Evolutionary conservation across 2,888 invertebrate species (phyloP).

Genomic region (Polydrusus tereticollis): DNA sequence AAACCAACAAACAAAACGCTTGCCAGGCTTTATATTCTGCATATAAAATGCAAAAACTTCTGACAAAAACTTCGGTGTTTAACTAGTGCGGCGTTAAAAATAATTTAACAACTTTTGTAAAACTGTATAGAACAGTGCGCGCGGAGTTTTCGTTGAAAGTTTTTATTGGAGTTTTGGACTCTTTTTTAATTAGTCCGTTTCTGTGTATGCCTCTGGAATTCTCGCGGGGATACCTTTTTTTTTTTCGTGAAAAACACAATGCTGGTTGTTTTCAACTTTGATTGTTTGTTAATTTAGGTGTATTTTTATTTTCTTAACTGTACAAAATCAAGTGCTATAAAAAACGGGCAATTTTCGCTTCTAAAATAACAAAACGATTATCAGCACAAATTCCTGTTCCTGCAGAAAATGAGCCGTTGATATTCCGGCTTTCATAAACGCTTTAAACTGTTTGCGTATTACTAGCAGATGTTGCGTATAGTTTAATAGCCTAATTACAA

Average conservation of each 20-base stretch:
- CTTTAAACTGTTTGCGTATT: too few relatives aligned
- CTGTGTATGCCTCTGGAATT: slow-evolving; percentile 1
- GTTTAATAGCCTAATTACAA: too few relatives aligned
- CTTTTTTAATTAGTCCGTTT: slow-evolving; percentile 41
- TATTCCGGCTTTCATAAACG: too few relatives aligned
- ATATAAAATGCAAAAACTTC: slow-evolving; percentile 34
- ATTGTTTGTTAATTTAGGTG: background rate
- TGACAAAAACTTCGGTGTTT: slow-evolving; percentile 34
- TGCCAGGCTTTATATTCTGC: slow-evolving; percentile 27
- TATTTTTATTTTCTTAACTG: background rate
- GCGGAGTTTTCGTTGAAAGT: slow-evolving; percentile 29
- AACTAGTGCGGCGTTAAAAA: slow-evolving; percentile 42
- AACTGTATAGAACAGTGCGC: slow-evolving; percentile 16
- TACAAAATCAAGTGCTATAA: too few relatives aligned
- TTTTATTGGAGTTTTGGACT: slow-evolving; percentile 34
- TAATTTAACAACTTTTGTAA: slow-evolving; percentile 41
- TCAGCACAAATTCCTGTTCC: too few relatives aligned
- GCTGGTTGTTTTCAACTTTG: background rate
- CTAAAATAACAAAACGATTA: too few relatives aligned
- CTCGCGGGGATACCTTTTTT: background rate
- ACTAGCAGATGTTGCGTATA: too few relatives aligned
- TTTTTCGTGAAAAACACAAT: slow-evolving; percentile 1
- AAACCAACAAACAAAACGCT: slow-evolving; percentile 19
- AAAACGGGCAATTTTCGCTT: too few relatives aligned
- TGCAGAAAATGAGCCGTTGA: too few relatives aligned